Evolutionary conservation across 2,888 invertebrate genomes (phyloP).

Genomic region (Caenorhabditis parvicauda): DNA sequence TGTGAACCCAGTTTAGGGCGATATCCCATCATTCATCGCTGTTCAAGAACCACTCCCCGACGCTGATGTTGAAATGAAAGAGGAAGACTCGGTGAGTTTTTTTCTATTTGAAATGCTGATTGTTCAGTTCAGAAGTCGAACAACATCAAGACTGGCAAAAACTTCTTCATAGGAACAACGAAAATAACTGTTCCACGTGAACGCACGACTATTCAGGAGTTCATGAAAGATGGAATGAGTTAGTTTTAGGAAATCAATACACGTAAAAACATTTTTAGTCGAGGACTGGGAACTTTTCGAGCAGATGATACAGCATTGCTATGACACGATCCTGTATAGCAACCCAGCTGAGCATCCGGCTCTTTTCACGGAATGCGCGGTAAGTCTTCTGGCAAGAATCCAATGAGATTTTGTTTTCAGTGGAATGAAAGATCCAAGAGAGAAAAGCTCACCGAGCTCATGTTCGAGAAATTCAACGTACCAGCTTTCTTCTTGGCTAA

Average conservation of each 20-base stretch:
- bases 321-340: slow-evolving; percentile 78
- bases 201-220: slow-evolving; percentile 81
- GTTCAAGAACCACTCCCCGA: slow-evolving; percentile 38
- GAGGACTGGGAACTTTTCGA: slow-evolving; percentile 99
- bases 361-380: slow-evolving; percentile 91
- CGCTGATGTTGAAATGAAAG: slow-evolving; percentile 35
- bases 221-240: slow-evolving; percentile 95
- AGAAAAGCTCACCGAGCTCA: slow-evolving; percentile 89
- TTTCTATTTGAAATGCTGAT: too few species aligned
- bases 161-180: slow-evolving; percentile 84
- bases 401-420: slow-evolving; percentile 43
- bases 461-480: slow-evolving; percentile 97
- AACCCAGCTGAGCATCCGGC: slow-evolving; percentile 93
- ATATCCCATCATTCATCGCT: slow-evolving; percentile 55
- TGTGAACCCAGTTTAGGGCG: too few species aligned
- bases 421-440: slow-evolving; percentile 90
- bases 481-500: slow-evolving; percentile 97
- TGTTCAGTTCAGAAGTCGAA: slow-evolving; percentile 16
- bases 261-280: slow-evolving; percentile 65
- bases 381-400: slow-evolving; percentile 47
- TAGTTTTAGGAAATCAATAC: slow-evolving; percentile 25
- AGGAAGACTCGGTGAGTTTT: too few species aligned
- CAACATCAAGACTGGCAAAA: slow-evolving; percentile 38
- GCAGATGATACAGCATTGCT: slow-evolving; percentile 87
- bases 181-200: slow-evolving; percentile 85